These are phyloP conservation scores for Drosophila helvetica DNA, from an alignment of 2,888 invertebrate species.

Conservation along the genomic window DNA sequence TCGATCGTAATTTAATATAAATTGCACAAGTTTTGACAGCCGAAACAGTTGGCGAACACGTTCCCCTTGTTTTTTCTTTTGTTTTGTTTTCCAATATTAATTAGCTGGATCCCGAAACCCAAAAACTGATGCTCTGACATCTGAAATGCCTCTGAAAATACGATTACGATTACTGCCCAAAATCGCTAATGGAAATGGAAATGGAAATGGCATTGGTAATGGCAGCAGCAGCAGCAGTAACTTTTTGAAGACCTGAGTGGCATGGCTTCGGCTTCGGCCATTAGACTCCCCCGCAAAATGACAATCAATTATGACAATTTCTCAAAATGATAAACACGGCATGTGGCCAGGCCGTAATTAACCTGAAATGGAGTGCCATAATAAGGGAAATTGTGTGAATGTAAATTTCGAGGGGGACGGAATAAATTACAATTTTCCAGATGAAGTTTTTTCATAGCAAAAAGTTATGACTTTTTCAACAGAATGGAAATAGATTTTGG, in stretches of 20 bases:
- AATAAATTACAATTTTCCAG: not conserved
- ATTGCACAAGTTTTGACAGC: conserved; percentile 75
- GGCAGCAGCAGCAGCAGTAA: too few species aligned
- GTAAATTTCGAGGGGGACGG: not conserved
- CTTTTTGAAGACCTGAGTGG: conserved; percentile 12
- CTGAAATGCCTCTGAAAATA: conserved; percentile 30
- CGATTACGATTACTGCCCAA: conserved; percentile 3
- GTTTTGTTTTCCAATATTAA: conserved; percentile 29
- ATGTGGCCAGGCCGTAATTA: conserved; percentile 27
- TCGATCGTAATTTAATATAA: conserved; percentile 72
- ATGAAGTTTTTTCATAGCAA: conserved; percentile 1
- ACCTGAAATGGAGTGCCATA: conserved; percentile 19
- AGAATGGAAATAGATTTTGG: not conserved
- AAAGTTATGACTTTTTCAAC: not conserved
- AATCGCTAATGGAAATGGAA: conserved; percentile 35
- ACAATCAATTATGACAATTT: conserved; percentile 68
- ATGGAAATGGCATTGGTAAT: conserved; percentile 23
- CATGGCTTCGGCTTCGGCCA: conserved; percentile 15
- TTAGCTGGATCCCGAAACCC: conserved; percentile 20
- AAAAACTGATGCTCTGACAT: conserved; percentile 39
- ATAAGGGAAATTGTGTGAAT: conserved; percentile 7
- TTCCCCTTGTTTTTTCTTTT: conserved; percentile 15
- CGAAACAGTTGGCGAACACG: conserved; percentile 52
- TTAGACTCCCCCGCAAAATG: conserved; percentile 37
- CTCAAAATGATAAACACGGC: conserved; percentile 44